Evolutionary conservation across 2,113 vertebrate genomes (phyloP).

Genomic region (Sphaerodactylus townsendi): DNA sequence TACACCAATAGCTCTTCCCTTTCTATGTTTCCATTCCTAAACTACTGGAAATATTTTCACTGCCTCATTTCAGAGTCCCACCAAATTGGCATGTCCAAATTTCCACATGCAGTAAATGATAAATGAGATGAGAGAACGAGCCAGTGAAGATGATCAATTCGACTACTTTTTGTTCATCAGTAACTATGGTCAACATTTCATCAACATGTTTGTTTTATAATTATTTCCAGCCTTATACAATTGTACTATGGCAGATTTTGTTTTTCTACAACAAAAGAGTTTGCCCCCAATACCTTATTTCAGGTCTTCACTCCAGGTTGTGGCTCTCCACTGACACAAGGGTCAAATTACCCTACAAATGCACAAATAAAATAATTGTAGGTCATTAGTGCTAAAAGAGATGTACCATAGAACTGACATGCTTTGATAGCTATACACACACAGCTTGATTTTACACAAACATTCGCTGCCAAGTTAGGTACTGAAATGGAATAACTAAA

Average conservation of each 20-base stretch:
- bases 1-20: conserved; percentile 1
- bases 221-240: neutral
- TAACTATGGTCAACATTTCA: neutral
- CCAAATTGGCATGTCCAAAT: neutral
- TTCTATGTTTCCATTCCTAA: conserved; percentile 7
- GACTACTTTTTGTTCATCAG: neutral
- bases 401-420: neutral
- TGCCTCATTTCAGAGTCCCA: neutral
- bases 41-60: neutral
- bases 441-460: neutral
- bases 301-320: neutral
- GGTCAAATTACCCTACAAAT: neutral
- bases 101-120: neutral
- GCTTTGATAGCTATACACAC: neutral
- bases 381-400: neutral
- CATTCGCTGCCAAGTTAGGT: neutral
- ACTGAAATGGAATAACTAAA: neutral
- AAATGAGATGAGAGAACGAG: neutral
- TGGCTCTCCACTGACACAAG: neutral
- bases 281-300: neutral
- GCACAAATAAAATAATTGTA: neutral
- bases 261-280: neutral
- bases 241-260: neutral
- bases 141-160: neutral
- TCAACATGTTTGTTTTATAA: neutral